A percentile compares a stretch with the other conserved stretches of the same genome.
Conservation (phyloP, 2,113 vertebrate species). For the Aegypius monachus region DNA sequence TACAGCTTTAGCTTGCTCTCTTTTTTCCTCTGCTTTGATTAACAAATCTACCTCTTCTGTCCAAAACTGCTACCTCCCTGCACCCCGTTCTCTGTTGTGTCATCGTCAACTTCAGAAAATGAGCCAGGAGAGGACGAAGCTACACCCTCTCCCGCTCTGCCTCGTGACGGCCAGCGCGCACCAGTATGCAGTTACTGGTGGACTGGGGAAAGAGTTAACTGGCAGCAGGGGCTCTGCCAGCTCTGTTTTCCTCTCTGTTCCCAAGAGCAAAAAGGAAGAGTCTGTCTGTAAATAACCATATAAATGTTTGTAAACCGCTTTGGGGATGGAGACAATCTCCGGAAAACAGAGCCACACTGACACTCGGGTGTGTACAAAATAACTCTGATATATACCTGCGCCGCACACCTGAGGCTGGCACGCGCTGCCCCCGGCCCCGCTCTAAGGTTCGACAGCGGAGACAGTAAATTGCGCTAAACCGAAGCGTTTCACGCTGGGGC, state of each 20-base stretch:
- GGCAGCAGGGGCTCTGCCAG: not conserved
- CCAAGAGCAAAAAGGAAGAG: not conserved
- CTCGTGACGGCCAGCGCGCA: fast-evolving
- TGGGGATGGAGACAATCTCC: not conserved
- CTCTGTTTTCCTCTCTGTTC: not conserved
- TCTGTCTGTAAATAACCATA: fast-evolving
- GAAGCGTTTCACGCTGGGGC: no score
- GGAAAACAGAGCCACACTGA: fast-evolving
- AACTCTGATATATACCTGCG: fast-evolving
- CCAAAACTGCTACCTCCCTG: not conserved
- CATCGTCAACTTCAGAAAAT: not conserved
- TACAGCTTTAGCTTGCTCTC: not conserved
- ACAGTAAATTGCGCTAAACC: fast-evolving
- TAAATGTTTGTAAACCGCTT: fast-evolving
- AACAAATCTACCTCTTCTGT: not conserved
- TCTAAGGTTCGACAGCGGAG: fast-evolving
- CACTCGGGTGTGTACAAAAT: fast-evolving
- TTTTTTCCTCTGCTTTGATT: not conserved
- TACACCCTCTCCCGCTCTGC: fast-evolving
- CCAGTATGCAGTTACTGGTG: fast-evolving
- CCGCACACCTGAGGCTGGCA: fast-evolving
- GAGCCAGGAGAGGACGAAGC: not conserved
- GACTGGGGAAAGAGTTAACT: not conserved
- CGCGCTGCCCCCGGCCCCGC: fast-evolving
- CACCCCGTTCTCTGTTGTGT: fast-evolving